A percentile compares a stretch with the other conserved stretches of the same genome.
Conservation (phyloP, 2,888 invertebrate species). For the Acleris literana region DNA sequence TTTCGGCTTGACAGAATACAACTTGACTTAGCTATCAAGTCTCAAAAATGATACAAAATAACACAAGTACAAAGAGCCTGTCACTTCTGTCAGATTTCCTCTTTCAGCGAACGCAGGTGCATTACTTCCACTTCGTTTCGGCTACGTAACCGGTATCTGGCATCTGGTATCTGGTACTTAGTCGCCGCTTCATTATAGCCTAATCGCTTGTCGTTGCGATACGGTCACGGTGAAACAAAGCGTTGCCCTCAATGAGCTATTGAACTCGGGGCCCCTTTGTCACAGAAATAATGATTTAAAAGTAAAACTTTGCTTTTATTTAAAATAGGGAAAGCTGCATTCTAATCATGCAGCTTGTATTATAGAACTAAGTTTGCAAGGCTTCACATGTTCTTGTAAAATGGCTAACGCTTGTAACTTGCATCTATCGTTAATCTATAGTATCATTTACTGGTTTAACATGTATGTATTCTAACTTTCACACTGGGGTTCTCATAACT, state of each 20-base stretch:
- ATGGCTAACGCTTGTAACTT: neutral
- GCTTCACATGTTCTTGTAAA: too few species aligned
- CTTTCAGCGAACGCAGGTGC: conserved; percentile 14
- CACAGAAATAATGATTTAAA: conserved; percentile 4
- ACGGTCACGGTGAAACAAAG: conserved; percentile 49
- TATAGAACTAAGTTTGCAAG: too few species aligned
- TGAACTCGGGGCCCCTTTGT: conserved; percentile 34
- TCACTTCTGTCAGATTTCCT: neutral
- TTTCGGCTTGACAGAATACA: too few species aligned
- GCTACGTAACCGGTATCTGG: conserved; percentile 37
- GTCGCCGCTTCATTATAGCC: conserved; percentile 43
- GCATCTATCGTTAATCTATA: neutral
- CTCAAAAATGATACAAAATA: too few species aligned
- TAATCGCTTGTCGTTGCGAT: conserved; percentile 40
- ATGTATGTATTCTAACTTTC: conserved; percentile 32
- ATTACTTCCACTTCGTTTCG: conserved; percentile 27
- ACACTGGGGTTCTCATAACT: conserved; percentile 37
- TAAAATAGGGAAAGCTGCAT: conserved; percentile 3
- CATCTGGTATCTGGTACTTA: conserved; percentile 35
- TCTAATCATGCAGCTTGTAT: neutral
- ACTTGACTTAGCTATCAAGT: too few species aligned
- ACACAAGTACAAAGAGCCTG: neutral
- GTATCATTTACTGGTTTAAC: conserved; percentile 23
- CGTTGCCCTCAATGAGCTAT: conserved; percentile 53
- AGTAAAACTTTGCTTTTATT: neutral